Base-by-base conservation (phyloP, 2,888 invertebrate genomes). In the Odontomyia ornata region DNA sequence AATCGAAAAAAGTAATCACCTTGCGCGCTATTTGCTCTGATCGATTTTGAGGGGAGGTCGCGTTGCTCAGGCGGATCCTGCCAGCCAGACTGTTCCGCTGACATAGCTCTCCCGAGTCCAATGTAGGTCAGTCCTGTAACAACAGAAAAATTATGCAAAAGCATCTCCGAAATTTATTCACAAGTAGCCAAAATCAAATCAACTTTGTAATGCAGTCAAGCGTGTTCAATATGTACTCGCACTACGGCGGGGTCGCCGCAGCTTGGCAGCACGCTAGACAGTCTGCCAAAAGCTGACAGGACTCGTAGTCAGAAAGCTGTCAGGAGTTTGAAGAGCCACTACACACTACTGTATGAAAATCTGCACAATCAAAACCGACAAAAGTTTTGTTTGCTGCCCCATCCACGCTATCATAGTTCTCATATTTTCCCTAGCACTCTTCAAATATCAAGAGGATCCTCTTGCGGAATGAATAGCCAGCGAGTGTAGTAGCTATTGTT, bases 341-440 rank as follows among this genome's bases (percentile, higher is more conserved):
- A 67, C 67, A 67, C 46, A 67, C 67, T 43, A 46, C 23, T 46
- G 43, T 67, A 46, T 67, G 67, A 21, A 67, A 67, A 67, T 67
- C 46, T 25, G 69, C 46, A 46, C 69, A 69, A 69, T 69, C 47
- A 69, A 69, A 69, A 69, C 69, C 69, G 47, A 21, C 43, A 36
- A 67, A 23, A 67, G 67, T 67, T 67, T 67, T 67, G 67, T 69
- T 69, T 69, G 46, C 47, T 69, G 46, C 69, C 47, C 30, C 46
- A 25, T 69, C 47, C 47, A 69, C 18, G 28, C n/a, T 46, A 67
- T 43, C 43, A 43, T 69, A 47, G 46, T 69, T 69, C 27, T 69
- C 69, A 69, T 69, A 69, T 69, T 69, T 47, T 47, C 69, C 25
- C n/a, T 69, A 69, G 69, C 25, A 69, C 69, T 27, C 69, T 46